These are phyloP conservation scores for Eucriotettix oculatus DNA, from an alignment of 2,888 invertebrate species.

Conservation along the genomic window DNA sequence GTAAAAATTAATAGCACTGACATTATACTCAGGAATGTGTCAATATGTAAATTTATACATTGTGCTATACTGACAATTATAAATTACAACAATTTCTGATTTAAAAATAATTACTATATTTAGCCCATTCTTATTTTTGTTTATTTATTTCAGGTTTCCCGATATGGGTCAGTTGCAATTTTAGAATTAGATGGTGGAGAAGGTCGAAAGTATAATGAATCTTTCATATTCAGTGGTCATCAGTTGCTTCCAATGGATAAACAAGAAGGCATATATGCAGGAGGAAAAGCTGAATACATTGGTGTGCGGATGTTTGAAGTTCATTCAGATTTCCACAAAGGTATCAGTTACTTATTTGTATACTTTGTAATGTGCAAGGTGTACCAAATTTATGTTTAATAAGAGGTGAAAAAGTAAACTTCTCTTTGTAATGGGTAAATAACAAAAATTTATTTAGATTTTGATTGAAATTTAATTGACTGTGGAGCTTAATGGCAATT, in stretches of 20 bases:
- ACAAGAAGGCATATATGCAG: conserved; percentile 31
- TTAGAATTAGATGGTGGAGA: conserved; percentile 36
- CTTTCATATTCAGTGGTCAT: conserved; percentile 28
- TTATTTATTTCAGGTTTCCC: conserved; percentile 18
- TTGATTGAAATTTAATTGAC: no score
- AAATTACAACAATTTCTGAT: no score
- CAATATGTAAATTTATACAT: no score
- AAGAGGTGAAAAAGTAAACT: not conserved
- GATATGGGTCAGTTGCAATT: conserved; percentile 32
- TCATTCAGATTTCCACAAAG: conserved; percentile 29
- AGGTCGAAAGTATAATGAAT: conserved; percentile 30
- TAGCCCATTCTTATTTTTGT: no score
- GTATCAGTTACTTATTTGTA: conserved; percentile 12
- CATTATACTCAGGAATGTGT: no score
- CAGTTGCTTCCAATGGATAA: conserved; percentile 29
- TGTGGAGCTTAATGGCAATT: no score
- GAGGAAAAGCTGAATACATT: conserved; percentile 31
- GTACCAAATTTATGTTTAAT: not conserved
- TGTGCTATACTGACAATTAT: no score
- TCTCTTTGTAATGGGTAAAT: not conserved
- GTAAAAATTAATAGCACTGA: no score
- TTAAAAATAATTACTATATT: no score
- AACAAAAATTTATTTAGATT: no score
- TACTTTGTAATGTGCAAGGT: not conserved
- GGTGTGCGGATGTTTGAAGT: conserved; percentile 30